phyloP scores from a whole-genome alignment of 1,140 invertebrate genomes.

The Drosophila truncata region DNA sequence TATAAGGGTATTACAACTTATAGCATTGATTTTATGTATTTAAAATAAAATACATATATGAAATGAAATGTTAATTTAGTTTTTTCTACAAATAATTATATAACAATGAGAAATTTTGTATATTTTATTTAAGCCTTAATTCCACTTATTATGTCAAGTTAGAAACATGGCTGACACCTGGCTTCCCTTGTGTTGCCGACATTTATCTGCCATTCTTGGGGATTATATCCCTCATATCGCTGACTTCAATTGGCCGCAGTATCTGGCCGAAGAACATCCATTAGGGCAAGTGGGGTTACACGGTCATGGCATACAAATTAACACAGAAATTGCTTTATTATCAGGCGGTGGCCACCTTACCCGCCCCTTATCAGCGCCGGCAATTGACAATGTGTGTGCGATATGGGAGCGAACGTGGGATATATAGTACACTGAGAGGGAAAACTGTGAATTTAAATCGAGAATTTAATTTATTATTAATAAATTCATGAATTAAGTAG shows the following conservation, averaged over 20 bases:
- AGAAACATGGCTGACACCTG: conserved; percentile 11
- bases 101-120: neutral
- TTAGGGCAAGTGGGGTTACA: conserved; percentile 62
- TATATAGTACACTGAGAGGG: conserved; percentile 12
- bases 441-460: neutral
- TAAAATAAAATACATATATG: too few species aligned
- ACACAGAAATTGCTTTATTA: conserved; percentile 76
- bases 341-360: conserved; percentile 16
- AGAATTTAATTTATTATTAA: neutral
- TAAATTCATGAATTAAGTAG: rapidly evolving
- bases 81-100: neutral
- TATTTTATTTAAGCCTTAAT: neutral
- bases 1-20: too few species aligned
- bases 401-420: conserved; percentile 9
- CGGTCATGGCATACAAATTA: conserved; percentile 72
- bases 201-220: conserved; percentile 25
- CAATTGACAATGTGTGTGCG: conserved; percentile 68
- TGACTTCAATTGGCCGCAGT: conserved; percentile 54
- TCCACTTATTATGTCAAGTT: neutral
- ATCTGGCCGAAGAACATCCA: conserved; percentile 62
- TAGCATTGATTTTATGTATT: too few species aligned
- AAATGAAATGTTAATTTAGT: too few species aligned
- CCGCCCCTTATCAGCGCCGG: conserved; percentile 41
- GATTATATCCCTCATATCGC: conserved; percentile 37
- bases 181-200: neutral